Percentiles rank a stretch among this genome's conserved stretches.
Evolutionary conservation across 2,113 vertebrate species (phyloP).

Genomic region (Callipepla squamata): DNA sequence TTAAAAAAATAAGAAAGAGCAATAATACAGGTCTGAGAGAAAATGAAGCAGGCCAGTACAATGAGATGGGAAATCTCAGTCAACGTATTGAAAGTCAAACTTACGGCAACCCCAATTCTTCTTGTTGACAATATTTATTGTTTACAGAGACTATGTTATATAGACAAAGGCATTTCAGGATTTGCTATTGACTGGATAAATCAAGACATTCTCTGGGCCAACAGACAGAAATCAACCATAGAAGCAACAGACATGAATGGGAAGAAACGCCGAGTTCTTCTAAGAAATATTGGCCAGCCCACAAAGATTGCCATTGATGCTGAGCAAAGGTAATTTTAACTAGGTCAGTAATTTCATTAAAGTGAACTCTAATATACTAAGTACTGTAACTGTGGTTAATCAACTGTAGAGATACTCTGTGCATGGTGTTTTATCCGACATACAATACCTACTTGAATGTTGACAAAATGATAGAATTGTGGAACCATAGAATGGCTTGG

Average conservation of each 20-base stretch:
- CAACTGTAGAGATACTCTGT: not conserved
- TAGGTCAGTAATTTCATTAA: not conserved
- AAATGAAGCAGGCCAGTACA: not conserved
- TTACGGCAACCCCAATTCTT: not conserved
- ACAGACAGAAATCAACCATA: constrained; percentile 84
- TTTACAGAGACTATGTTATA: constrained; percentile 84
- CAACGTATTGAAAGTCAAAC: not conserved
- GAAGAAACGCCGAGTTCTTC: constrained; percentile 79
- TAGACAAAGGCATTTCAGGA: constrained; percentile 86
- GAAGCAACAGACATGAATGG: constrained; percentile 83
- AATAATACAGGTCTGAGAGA: not conserved
- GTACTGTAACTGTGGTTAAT: not conserved
- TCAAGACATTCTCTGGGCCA: constrained; percentile 86
- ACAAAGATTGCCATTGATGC: constrained; percentile 84
- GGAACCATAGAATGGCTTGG: not conserved
- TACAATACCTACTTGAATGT: not conserved
- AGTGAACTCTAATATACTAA: not conserved
- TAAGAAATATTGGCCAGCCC: constrained; percentile 80
- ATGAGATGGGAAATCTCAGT: not conserved
- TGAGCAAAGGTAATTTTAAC: constrained; percentile 82
- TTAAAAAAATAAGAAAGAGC: not conserved
- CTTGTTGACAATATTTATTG: not conserved
- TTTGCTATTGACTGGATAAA: constrained; percentile 92
- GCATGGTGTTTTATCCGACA: not conserved
- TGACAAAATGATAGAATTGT: not conserved